phyloP scores from a whole-genome alignment of 2,797 vertebrate genomes.

The Sternarchorhynchus goeldii region DNA sequence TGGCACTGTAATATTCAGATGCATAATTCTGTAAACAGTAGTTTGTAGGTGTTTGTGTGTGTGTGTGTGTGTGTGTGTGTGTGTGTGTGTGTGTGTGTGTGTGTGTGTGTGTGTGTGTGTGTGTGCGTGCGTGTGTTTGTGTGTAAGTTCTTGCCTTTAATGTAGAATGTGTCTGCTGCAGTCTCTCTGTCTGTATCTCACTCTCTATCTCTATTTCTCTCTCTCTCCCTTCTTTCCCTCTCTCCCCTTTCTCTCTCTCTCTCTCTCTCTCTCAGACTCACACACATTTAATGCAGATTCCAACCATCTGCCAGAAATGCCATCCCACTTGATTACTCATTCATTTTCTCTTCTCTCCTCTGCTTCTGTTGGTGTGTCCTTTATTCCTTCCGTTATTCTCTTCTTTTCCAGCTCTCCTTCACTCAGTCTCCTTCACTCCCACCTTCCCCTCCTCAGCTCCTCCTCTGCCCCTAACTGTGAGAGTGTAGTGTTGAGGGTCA shows the following conservation, averaged over 20 bases:
- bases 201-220: background rate
- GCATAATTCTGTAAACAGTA: slow-evolving; percentile 22
- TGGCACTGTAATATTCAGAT: slow-evolving; percentile 19
- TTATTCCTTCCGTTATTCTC: too few relatives aligned
- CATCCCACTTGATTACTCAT: too few relatives aligned
- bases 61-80: slow-evolving; percentile 27
- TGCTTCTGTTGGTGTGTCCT: too few relatives aligned
- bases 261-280: background rate
- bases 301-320: too few relatives aligned
- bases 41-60: background rate
- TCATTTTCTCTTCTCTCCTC: background rate
- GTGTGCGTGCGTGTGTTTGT: slow-evolving; percentile 9
- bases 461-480: background rate
- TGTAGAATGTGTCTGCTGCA: background rate
- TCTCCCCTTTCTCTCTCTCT: background rate
- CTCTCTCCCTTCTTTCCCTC: background rate
- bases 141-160: background rate
- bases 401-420: too few relatives aligned
- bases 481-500: slow-evolving; percentile 4
- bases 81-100: background rate
- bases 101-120: slow-evolving; percentile 23
- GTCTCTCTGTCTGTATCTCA: too few relatives aligned
- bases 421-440: too few relatives aligned
- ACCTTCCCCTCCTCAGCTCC: too few relatives aligned
- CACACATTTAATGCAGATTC: too few relatives aligned